phyloP scores from a whole-genome alignment of 1,140 invertebrate species.

The Drosophila nigrodunni region DNA sequence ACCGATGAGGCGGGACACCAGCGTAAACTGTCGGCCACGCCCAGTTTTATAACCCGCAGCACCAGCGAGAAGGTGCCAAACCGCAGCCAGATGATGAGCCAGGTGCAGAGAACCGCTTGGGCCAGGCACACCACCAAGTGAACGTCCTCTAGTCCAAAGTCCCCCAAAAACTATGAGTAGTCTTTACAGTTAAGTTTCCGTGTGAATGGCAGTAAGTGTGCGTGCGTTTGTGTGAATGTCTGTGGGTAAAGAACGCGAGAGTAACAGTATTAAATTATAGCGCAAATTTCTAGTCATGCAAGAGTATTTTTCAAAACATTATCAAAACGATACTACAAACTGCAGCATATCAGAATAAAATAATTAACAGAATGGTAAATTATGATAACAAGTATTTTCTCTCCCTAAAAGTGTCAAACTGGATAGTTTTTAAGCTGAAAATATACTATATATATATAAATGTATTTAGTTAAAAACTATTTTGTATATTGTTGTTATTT shows the following conservation, averaged over 20 bases:
- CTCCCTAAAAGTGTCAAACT: constrained; percentile 17
- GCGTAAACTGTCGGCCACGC: constrained; percentile 80
- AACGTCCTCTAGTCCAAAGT: constrained; percentile 30
- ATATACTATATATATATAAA: constrained; percentile 21
- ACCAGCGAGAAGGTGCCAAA: constrained; percentile 94
- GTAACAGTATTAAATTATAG: constrained; percentile 53
- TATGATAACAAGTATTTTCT: constrained; percentile 23
- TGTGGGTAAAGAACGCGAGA: neutral
- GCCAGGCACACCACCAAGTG: constrained; percentile 94
- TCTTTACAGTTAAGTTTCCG: constrained; percentile 16
- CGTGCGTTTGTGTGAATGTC: constrained; percentile 12
- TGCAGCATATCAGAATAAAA: constrained; percentile 41
- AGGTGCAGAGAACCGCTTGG: constrained; percentile 92
- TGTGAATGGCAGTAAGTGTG: constrained; percentile 7
- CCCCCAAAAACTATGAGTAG: constrained; percentile 39
- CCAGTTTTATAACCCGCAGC: constrained; percentile 89
- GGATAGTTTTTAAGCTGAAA: constrained; percentile 2
- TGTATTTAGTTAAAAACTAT: constrained; percentile 32
- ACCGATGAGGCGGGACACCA: constrained; percentile 83
- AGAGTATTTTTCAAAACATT: constrained; percentile 27
- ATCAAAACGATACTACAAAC: constrained; percentile 23
- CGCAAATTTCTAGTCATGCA: constrained; percentile 44
- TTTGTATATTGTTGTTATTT: constrained; percentile 44
- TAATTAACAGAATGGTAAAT: constrained; percentile 8
- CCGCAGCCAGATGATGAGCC: constrained; percentile 92